Conservation (phyloP, 37 sponge, comb jelly and placozoan genomes). For the Amphimedon queenslandica region DNA sequence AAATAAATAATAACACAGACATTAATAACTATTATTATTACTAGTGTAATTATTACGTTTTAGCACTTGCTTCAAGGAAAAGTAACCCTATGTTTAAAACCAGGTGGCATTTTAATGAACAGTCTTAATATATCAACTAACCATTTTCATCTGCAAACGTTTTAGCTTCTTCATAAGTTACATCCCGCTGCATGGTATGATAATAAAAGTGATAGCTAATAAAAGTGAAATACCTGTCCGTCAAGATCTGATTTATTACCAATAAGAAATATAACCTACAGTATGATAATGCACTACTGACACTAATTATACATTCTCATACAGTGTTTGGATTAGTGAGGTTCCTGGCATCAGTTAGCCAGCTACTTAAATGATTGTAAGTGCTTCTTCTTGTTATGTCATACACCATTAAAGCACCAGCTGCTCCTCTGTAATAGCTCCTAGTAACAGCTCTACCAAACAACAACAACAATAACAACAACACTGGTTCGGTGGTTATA, state of each 20-base stretch:
- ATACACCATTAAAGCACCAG: conserved; percentile 99
- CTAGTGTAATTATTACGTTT: conserved; percentile 55
- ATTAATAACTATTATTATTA: neutral
- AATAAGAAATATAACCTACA: conserved; percentile 95
- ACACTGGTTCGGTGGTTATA: conserved; percentile 5
- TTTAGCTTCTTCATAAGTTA: conserved; percentile 98
- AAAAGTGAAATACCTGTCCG: conserved; percentile 90
- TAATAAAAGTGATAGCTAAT: neutral
- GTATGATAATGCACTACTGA: conserved; percentile 1
- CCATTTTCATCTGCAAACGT: conserved; percentile 99
- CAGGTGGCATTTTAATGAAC: neutral
- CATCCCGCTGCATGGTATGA: conserved; percentile 73
- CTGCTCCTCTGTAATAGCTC: conserved; percentile 99
- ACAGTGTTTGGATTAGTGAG: conserved; percentile 99
- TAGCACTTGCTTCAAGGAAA: conserved; percentile 96
- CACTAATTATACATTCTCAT: conserved; percentile 3
- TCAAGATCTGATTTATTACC: conserved; percentile 99
- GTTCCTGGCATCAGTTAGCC: conserved; percentile 99
- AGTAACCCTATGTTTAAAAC: conserved; percentile 60
- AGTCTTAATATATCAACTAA: conserved; percentile 19
- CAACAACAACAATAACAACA: neutral
- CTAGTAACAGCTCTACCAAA: conserved; percentile 91
- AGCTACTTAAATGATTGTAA: conserved; percentile 99
- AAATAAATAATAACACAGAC: neutral
- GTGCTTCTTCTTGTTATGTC: conserved; percentile 99